These are phyloP conservation scores for Lycophotia porphyrea DNA, from an alignment of 2,888 invertebrate genomes.

Conservation along the genomic window DNA sequence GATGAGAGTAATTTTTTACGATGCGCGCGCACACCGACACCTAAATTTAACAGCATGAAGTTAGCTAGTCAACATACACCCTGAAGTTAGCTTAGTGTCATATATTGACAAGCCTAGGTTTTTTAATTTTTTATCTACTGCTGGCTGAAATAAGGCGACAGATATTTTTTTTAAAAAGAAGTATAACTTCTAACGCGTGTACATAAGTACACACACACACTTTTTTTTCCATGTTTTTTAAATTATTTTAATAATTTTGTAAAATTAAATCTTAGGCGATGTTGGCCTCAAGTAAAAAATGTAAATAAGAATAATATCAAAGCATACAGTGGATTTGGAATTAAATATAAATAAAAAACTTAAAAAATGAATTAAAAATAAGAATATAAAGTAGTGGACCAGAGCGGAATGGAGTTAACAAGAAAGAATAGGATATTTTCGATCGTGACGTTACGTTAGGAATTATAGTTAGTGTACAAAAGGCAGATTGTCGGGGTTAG, in stretches of 20 bases:
- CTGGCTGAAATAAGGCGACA: too few species aligned
- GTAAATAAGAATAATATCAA: constrained; percentile 50
- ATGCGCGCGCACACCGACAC: too few species aligned
- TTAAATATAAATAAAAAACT: constrained; percentile 2
- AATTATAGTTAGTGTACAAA: constrained; percentile 13
- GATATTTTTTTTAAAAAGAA: too few species aligned
- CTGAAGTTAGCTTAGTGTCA: too few species aligned
- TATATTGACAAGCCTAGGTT: too few species aligned
- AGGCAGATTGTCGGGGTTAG: constrained; percentile 13
- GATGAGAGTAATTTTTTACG: too few species aligned
- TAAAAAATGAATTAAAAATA: constrained; percentile 38
- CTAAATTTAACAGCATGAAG: too few species aligned
- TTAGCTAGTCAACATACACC: too few species aligned
- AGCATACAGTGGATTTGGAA: constrained; percentile 37
- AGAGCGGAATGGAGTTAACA: constrained; percentile 24
- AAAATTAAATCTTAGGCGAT: neutral
- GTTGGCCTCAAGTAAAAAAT: constrained; percentile 16
- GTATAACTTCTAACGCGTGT: too few species aligned
- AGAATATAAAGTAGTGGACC: constrained; percentile 59
- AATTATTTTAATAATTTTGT: neutral
- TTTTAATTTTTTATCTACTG: too few species aligned
- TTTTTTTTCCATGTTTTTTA: too few species aligned
- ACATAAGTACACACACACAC: too few species aligned
- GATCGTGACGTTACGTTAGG: constrained; percentile 22
- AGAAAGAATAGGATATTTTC: constrained; percentile 51